Evolutionary conservation across 2,113 vertebrate genomes (phyloP), one percentile per base, ranked within the genome.

Genomic region (Trematocara unimaculatum): DNA sequence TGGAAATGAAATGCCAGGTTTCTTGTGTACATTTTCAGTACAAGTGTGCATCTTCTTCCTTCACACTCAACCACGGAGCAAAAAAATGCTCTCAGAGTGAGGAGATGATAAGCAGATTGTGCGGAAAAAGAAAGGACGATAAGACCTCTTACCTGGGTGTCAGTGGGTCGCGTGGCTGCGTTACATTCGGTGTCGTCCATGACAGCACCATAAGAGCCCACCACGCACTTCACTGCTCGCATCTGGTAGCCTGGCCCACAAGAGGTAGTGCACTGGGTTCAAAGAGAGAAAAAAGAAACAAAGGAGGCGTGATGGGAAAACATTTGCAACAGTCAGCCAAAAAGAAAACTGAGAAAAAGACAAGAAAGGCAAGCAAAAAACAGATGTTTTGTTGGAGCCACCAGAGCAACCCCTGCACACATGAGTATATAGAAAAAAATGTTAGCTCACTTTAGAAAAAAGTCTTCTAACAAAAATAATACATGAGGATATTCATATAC

Each of bases 161-260:
- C 96, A 3, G 98, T 98, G 7, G 98, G 99, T 67, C 96, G 97
- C 7, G 98, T 97, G 6, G 98, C 98, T 20, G 99, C 98, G 1
- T 98, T 99, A 86, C 99, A 99, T 83, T 98, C 97, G 1, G 95
- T 97, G 89, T 99, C 98, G 31, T 99, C 97, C 90, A 98, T 97
- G 90, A 98, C 97, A 0, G 97, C 96, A 88, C 98, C 45, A 2
- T 98, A 98, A 18, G 97, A 96, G 55, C 98, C 98, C 62, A 98
- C 95, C 7, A 99, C 94, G 92, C 99, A 99, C 91, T 98, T 99
- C 91, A 99, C 98, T 0, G 97, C 98, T 94, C 99, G 96, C 95
- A 97, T 97, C 93, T 99, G 98, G 95, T 99, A 99, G 67, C 99
- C 98, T 81, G 96, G 97, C 62, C 98, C 98, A 92, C 99, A 99